Base-by-base conservation (phyloP, 1,140 invertebrate species). In the Heterodera schachtii region DNA sequence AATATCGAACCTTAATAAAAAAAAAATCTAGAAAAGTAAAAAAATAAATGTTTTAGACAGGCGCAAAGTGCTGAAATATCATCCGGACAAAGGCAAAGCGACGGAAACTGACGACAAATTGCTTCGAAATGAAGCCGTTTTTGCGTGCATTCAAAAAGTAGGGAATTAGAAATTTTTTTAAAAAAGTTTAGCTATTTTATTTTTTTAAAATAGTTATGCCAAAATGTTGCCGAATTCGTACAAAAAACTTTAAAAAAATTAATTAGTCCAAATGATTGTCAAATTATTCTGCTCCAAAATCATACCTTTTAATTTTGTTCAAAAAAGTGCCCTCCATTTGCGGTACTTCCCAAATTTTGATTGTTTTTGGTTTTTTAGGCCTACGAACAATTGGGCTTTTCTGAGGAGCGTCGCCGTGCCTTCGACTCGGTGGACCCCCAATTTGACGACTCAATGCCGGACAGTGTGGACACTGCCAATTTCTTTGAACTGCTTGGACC, bases 341-440 rank as follows among this genome's bases (percentile, higher is more conserved):
- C 31, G 31, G 31, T 31, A 31, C 31, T 31, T 1, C 31, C 31
- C 31, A 0, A 31, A 31, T 31, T 31, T 31, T 52, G 49, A 52
- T 52, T 52, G 49, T 52, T 2, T 11, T 52, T 0, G 2, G 1
- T 31, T 31, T 31, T 31, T 3, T 46, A 71, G 92, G 96, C 96
- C 19, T 95, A 94, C 93, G 95, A 97, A 91, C 85, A 87, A 60
- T 95, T 93, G 47, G 92, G 96, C 81, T 95, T 96, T 0, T 95
- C 93, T 86, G 92, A 94, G 16, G 90, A 92, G 6, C 95, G 94
- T 87, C 92, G 96, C 83, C 92, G 94, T 83, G 94, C 96, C 1
- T 99, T 95, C 91, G 97, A 99, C 91, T 97, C 96, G 46, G 93
- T 98, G 79, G 97, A 99, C 92, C 95, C 95, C 13, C 67, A 69